phyloP scores from a whole-genome alignment of 2,888 invertebrate species.

The Andrena minutula region DNA sequence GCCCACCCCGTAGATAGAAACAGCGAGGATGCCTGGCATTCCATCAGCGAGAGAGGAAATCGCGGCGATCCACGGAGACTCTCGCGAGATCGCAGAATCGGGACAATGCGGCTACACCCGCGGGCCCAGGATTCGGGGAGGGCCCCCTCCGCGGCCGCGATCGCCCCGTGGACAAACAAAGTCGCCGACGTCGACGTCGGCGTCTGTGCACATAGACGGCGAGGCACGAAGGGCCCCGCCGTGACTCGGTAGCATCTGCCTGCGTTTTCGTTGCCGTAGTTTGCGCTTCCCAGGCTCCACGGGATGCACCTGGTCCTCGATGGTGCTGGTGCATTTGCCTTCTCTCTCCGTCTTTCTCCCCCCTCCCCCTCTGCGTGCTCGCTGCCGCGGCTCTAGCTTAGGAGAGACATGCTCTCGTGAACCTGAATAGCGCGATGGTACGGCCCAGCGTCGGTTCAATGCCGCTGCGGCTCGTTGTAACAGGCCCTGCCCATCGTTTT shows the following conservation, averaged over 20 bases:
- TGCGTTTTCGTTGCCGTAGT: slow-evolving; percentile 74
- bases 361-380: slow-evolving; percentile 10
- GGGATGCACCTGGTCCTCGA: slow-evolving; percentile 83
- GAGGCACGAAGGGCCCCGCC: slow-evolving; percentile 56
- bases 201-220: slow-evolving; percentile 71
- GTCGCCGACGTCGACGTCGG: slow-evolving; percentile 65
- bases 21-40: background rate
- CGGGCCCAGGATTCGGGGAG: slow-evolving; percentile 39
- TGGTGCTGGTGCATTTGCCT: slow-evolving; percentile 72
- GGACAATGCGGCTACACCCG: background rate
- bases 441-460: slow-evolving; percentile 68
- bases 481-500: slow-evolving; percentile 45
- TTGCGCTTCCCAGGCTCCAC: slow-evolving; percentile 84
- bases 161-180: slow-evolving; percentile 63
- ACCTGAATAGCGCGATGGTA: slow-evolving; percentile 79
- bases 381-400: slow-evolving; percentile 37
- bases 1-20: background rate
- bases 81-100: slow-evolving; percentile 29
- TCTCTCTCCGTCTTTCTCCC: slow-evolving; percentile 44
- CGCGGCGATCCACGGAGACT: background rate
- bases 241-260: slow-evolving; percentile 75
- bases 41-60: background rate
- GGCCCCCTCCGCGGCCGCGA: slow-evolving; percentile 35
- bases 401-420: slow-evolving; percentile 80
- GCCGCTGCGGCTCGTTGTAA: slow-evolving; percentile 37